These are phyloP conservation scores for Andrena praecox DNA, from an alignment of 2,888 invertebrate species.

Conservation along the genomic window DNA sequence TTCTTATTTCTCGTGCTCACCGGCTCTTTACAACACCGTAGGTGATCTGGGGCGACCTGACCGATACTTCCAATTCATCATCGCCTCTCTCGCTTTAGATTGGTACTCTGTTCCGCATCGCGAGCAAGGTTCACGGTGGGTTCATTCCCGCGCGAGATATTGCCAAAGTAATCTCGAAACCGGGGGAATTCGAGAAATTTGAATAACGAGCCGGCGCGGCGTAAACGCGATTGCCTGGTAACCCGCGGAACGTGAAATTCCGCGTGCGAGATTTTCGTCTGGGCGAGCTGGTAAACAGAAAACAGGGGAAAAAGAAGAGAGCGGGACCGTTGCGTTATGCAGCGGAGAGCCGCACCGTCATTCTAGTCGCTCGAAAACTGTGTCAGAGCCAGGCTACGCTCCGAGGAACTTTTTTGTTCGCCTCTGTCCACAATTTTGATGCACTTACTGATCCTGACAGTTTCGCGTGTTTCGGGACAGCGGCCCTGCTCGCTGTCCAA, in stretches of 20 bases:
- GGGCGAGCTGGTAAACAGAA: slow-evolving; percentile 17
- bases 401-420: slow-evolving; percentile 45
- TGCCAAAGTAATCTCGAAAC: neutral
- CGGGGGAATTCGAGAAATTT: neutral
- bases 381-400: slow-evolving; percentile 53
- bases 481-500: slow-evolving; percentile 24
- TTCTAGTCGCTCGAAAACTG: slow-evolving; percentile 40
- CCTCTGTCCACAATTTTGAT: slow-evolving; percentile 57
- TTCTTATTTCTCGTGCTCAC: too few species aligned
- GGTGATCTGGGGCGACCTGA: too few species aligned
- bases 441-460: slow-evolving; percentile 63
- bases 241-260: neutral
- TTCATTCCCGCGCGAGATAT: neutral
- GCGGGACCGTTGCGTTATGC: slow-evolving; percentile 21
- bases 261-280: slow-evolving; percentile 29
- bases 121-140: neutral
- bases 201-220: neutral
- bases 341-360: slow-evolving; percentile 12
- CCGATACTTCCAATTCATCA: too few species aligned
- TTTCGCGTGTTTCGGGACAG: slow-evolving; percentile 44
- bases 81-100: too few species aligned
- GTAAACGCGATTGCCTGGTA: slow-evolving; percentile 19
- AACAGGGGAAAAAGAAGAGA: slow-evolving; percentile 5
- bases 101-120: neutral
- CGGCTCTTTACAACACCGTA: too few species aligned